Base-by-base conservation (phyloP, 2,888 invertebrate species). In the Sicus ferrugineus region DNA sequence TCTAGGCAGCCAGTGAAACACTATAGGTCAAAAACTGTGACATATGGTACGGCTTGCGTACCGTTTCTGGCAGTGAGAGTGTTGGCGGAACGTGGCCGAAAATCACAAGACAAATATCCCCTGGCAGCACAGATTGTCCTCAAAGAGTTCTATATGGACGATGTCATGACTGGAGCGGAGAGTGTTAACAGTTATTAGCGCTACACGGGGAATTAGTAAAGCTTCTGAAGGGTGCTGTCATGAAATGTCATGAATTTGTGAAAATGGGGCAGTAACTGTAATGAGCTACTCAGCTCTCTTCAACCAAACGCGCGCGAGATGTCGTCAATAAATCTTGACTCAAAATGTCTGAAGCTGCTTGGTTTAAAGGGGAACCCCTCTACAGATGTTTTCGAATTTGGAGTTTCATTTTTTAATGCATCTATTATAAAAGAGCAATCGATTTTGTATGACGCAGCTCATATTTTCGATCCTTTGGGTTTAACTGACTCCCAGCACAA, bases 141-240 rank as follows among this genome's bases (percentile, higher is more conserved):
- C 1, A 64, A 68, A 26, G 75, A 74, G 46, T 74, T 77, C 28
- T 78, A 77, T 54, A 72, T 76, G 9, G 77, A 78, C 69, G 77
- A 77, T 42, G 52, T 73, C 3, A 69, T 75, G 50, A 72, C 73
- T n/a, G 72, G 73, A 7, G 65, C 62, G 31, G 67, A 72, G 28
- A 38, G 64, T 42, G 59, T 65, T 11, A 61, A 70, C 11, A 63
- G 68, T 6, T 62, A 52, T 48, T 48, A 5, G 19, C 7, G n/a
- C 14, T 62, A 19, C 42, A 38, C n/a, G 6, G 34, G 54, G 28
- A 66, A 23, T 31, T 66, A 23, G 52, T 65, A 2, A 1, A 28
- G 9, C 52, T 31, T 28, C 26, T 65, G 19, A 28, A 65, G 31
- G 19, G 4, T 52, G 52, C 34, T n/a, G 65, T 50, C 14, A 65